Base-by-base conservation (phyloP, 2,888 invertebrate species). In the Coronaproctus castanopsis region DNA sequence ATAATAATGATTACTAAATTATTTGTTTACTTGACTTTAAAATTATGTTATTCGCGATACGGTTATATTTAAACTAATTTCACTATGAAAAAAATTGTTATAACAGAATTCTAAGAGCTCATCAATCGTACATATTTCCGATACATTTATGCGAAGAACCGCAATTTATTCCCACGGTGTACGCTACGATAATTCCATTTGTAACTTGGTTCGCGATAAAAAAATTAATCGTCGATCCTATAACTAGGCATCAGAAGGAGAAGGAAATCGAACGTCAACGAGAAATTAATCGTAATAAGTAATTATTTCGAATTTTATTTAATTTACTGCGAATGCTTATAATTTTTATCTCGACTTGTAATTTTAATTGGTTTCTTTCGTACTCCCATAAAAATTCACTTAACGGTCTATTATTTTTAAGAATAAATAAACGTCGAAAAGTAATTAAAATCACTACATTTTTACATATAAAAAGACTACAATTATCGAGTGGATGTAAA, bases 101-200 rank as follows among this genome's bases (percentile, higher is more conserved):
- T n/a, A n/a, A n/a, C n/a, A 90, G 89, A 74, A 76, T 95, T 70
- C 80, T 81, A 19, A 81, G 93, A 65, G 88, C 91, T 1, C 84
- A 85, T 58, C 95, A 96, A 73, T 82, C 83, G 0, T 89, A 91
- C 68, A 77, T 84, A 24, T 85, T 95, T 66, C 92, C 93, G 0
- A 87, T 95, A 64, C 86, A 89, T 66, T 73, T 96, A 21, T 89
- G 91, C 67, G 92, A 95, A 68, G 89, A 90, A 69, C 77, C 95
- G 21, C 77, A 89, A 68, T 89, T 92, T 0, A 85, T 87, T 21
- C 89, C 95, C 0, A 77, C 96, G 51, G 88, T 96, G 71, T 96
- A 96, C 70, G 95, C 92, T 14, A 89, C 93, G 0, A 75, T 90
- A 0, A 79, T 87, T n/a, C 95, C 96, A 0, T 64, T 92, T 18